phyloP scores from a whole-genome alignment of 2,888 invertebrate species.

The Limenitis camilla region DNA sequence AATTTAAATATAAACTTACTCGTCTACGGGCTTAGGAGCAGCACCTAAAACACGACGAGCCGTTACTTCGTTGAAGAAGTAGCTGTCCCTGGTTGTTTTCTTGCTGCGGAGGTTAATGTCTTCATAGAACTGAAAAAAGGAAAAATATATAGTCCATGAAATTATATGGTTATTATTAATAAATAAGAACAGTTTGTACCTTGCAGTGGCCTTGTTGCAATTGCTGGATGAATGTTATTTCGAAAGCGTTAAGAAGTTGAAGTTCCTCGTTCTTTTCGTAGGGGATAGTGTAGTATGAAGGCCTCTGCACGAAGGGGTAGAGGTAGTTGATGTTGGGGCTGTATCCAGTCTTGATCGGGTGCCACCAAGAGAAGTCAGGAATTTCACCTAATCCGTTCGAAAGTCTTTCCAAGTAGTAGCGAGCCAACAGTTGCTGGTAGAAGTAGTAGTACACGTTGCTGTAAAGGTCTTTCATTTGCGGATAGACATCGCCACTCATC shows the following conservation, averaged over 20 bases:
- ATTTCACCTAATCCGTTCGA: slow-evolving; percentile 77
- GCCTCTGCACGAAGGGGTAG: slow-evolving; percentile 35
- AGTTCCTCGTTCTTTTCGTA: slow-evolving; percentile 61
- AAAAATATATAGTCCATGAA: slow-evolving; percentile 34
- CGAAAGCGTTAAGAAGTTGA: slow-evolving; percentile 76
- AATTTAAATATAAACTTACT: slow-evolving; percentile 18
- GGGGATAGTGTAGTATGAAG: slow-evolving; percentile 74
- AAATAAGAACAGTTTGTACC: slow-evolving; percentile 58
- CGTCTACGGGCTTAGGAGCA: slow-evolving; percentile 35
- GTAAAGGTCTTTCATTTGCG: slow-evolving; percentile 69
- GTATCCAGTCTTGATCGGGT: slow-evolving; percentile 65
- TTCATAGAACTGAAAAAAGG: slow-evolving; percentile 2
- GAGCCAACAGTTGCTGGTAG: slow-evolving; percentile 79
- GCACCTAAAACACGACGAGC: slow-evolving; percentile 59
- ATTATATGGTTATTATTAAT: slow-evolving; percentile 13
- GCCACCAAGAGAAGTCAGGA: slow-evolving; percentile 76
- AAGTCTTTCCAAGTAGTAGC: slow-evolving; percentile 81
- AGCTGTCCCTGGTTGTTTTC: slow-evolving; percentile 34
- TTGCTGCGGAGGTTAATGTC: slow-evolving; percentile 12
- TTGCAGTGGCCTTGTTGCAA: slow-evolving; percentile 73
- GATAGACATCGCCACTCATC: slow-evolving; percentile 70
- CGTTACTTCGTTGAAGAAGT: slow-evolving; percentile 75
- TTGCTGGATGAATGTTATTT: slow-evolving; percentile 68
- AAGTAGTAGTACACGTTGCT: slow-evolving; percentile 79
- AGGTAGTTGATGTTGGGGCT: slow-evolving; percentile 27